Base-by-base conservation (phyloP, 1,140 invertebrate species). In the Phenacoccus solenopsis region DNA sequence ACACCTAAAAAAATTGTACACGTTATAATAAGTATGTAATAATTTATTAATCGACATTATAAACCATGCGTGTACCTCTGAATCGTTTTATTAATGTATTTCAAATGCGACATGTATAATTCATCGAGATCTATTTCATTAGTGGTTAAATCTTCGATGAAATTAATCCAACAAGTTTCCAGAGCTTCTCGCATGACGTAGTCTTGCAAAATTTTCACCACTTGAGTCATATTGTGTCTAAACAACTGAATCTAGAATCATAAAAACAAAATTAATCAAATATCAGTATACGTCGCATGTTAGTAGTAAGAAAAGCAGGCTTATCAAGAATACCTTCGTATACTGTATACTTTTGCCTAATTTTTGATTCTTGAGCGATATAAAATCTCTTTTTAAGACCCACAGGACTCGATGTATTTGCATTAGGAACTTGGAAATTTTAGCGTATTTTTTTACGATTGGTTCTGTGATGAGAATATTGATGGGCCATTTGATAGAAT, bases 41-140 rank as follows among this genome's bases (percentile, higher is more conserved):
- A 49, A 9, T 16, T 49, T 49, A 49, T n/a, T 49, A 4, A 16
- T 49, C 16, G 38, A 16, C 20, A 4, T 5, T 3, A 16, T 2
- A 49, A 9, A 49, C 16, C 20, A 7, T 32, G 30, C 38, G 16
- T 49, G 20, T 64, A 64, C 59, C 59, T 10, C 25, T 64, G 59
- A 5, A 64, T 25, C 2, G 25, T 64, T 64, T 24, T 64, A 22
- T 64, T 64, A 25, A 64, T 22, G 59, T 64, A 64, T 25, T 64
- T 64, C 21, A 64, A 64, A 16, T 64, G 59, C 5, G 59, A 64
- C 5, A 64, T 64, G 59, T 64, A 64, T 27, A 64, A 64, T 64
- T 10, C 10, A 16, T 64, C 59, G 1, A 64, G 25, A 10, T 24
- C 16, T 25, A 64, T 20, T 7, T 64, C 59, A 9, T 1, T 10